Conservation (phyloP, 2,113 vertebrate species). For the Rhadina sibilatrix region DNA sequence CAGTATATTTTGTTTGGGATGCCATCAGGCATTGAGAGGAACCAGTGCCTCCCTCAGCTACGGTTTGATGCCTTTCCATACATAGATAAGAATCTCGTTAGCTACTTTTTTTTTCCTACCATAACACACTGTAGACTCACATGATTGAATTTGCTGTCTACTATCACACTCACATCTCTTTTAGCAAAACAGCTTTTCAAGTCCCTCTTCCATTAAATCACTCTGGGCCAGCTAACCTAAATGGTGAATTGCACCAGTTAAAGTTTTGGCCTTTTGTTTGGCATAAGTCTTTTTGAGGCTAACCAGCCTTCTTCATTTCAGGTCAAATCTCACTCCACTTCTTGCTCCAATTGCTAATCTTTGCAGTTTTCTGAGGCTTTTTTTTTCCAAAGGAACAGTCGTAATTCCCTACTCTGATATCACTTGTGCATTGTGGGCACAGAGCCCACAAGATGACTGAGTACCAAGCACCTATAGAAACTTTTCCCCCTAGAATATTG, state of each 20-base stretch:
- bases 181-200: not conserved
- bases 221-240: not conserved
- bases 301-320: not conserved
- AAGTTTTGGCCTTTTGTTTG: not conserved
- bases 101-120: not conserved
- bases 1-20: conserved; percentile 7
- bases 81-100: not conserved
- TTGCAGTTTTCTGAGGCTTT: not conserved
- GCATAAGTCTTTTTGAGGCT: not conserved
- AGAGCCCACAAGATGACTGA: fast-evolving
- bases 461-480: not conserved
- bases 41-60: not conserved
- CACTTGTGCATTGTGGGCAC: not conserved
- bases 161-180: not conserved
- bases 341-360: not conserved
- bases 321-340: not conserved
- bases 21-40: not conserved
- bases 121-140: not conserved
- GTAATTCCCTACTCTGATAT: not conserved
- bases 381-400: not conserved
- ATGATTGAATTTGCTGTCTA: not conserved
- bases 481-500: not conserved
- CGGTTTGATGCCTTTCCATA: not conserved
- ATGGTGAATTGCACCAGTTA: not conserved
- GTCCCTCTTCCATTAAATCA: not conserved